These are phyloP conservation scores for Furnarius figulus DNA, from an alignment of 2,113 vertebrate species.

Conservation along the genomic window DNA sequence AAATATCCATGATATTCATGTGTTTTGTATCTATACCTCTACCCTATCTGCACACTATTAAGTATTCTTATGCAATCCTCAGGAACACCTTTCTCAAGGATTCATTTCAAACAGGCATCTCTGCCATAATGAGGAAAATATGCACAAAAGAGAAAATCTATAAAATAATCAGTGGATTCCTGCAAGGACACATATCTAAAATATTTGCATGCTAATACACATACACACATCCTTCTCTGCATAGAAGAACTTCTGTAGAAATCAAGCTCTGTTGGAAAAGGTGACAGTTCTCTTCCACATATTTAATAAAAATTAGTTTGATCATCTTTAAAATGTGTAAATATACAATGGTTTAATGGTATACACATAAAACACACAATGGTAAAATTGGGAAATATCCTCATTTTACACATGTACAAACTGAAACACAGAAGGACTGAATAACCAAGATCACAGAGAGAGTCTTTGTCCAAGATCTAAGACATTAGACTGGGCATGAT, in stretches of 20 bases:
- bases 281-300: fast-evolving
- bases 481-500: background rate
- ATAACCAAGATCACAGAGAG: background rate
- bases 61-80: background rate
- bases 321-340: background rate
- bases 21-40: background rate
- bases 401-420: background rate
- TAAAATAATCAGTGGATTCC: background rate
- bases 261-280: background rate
- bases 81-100: background rate
- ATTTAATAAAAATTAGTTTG: background rate
- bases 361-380: no score
- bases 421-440: background rate
- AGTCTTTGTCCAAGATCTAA: background rate
- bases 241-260: background rate
- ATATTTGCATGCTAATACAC: background rate
- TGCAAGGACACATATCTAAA: background rate
- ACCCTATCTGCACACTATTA: background rate
- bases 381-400: background rate
- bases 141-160: background rate
- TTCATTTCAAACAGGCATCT: background rate
- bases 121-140: background rate
- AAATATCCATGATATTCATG: background rate
- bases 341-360: background rate
- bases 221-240: background rate